These are phyloP conservation scores for Eupelmus urozonus DNA, from an alignment of 2,888 invertebrate genomes.

Conservation along the genomic window DNA sequence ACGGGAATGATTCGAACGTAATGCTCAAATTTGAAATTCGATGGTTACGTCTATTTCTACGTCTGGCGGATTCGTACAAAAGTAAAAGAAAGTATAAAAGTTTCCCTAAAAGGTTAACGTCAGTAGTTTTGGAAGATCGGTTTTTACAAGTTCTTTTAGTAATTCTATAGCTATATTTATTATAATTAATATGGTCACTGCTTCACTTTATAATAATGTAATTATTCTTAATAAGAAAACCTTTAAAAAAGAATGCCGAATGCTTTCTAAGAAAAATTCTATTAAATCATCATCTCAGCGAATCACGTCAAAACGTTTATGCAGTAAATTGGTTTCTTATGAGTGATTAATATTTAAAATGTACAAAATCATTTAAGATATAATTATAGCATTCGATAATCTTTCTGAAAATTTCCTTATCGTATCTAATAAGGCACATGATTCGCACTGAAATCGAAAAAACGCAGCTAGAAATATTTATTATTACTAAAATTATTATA, in stretches of 20 bases:
- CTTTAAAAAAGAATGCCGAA: slow-evolving; percentile 55
- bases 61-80: slow-evolving; percentile 52
- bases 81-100: slow-evolving; percentile 60
- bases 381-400: slow-evolving; percentile 54
- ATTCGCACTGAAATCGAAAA: slow-evolving; percentile 62
- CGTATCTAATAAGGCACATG: slow-evolving; percentile 65
- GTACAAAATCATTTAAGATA: slow-evolving; percentile 26
- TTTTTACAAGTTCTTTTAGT: slow-evolving; percentile 57
- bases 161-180: slow-evolving; percentile 57
- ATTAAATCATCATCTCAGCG: no score
- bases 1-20: slow-evolving; percentile 46
- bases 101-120: slow-evolving; percentile 50
- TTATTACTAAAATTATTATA: slow-evolving; percentile 36
- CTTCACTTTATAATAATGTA: slow-evolving; percentile 58
- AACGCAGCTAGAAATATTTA: slow-evolving; percentile 40
- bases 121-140: slow-evolving; percentile 56
- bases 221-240: slow-evolving; percentile 56
- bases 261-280: slow-evolving; percentile 19
- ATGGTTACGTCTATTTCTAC: slow-evolving; percentile 52
- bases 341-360: background rate
- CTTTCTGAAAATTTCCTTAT: slow-evolving; percentile 57
- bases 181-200: slow-evolving; percentile 59
- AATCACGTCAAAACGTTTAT: no score
- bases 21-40: slow-evolving; percentile 40
- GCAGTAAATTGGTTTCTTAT: no score